Evolutionary conservation across 2,797 vertebrate genomes (phyloP).

Genomic region (Cuculus canorus): DNA sequence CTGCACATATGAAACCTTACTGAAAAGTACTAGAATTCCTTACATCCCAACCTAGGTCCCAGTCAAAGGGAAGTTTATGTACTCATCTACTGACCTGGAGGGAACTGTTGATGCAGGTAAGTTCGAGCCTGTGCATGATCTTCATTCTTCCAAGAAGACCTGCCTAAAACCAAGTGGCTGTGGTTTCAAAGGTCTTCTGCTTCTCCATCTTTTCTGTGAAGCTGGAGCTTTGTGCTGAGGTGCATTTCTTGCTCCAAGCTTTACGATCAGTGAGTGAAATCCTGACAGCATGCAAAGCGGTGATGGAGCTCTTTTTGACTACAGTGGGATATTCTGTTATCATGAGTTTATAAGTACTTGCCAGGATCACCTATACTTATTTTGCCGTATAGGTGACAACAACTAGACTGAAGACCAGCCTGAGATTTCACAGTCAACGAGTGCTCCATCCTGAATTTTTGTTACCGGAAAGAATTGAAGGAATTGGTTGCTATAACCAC

Average conservation of each 20-base stretch:
- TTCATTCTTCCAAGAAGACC: not conserved
- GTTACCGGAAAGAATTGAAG: not conserved
- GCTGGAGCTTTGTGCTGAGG: not conserved
- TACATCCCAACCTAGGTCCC: not conserved
- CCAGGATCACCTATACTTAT: not conserved
- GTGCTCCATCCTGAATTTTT: not conserved
- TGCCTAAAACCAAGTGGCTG: not conserved
- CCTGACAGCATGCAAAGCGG: not conserved
- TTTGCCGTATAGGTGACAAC: not conserved
- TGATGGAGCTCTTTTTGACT: not conserved
- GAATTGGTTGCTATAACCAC: not conserved
- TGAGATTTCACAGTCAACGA: not conserved
- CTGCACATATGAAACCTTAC: not conserved
- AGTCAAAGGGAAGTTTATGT: not conserved
- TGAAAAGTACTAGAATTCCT: not conserved
- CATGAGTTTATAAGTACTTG: not conserved
- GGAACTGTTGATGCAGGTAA: not conserved
- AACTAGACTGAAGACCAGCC: not conserved
- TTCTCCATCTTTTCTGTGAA: not conserved
- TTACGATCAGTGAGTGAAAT: not conserved
- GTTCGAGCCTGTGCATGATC: not conserved
- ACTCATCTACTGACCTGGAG: not conserved
- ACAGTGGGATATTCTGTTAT: not conserved
- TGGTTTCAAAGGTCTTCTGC: not conserved
- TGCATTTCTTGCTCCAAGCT: not conserved